phyloP scores from a whole-genome alignment of 2,888 invertebrate species.

The Cetonia aurata region DNA sequence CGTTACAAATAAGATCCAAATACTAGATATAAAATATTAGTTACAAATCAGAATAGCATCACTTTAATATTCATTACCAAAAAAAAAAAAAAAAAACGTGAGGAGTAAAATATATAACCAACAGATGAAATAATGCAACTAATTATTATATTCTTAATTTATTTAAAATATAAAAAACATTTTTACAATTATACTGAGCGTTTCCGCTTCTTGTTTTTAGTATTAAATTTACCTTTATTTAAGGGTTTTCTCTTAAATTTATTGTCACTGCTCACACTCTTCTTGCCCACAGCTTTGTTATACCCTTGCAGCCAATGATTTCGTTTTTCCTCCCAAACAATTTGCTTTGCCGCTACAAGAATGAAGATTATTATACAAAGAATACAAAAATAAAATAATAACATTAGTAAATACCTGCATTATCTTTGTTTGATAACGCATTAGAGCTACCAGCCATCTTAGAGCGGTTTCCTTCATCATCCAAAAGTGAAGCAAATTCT shows the following conservation, averaged over 20 bases:
- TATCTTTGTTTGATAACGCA: conserved; percentile 80
- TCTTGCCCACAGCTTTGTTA: conserved; percentile 62
- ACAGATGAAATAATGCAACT: background rate
- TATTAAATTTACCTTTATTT: conserved; percentile 37
- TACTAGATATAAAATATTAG: no score
- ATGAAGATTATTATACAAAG: conserved; percentile 44
- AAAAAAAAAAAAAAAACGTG: no score
- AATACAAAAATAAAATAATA: conserved; percentile 42
- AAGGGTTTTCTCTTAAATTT: conserved; percentile 27
- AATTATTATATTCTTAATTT: conserved; percentile 2
- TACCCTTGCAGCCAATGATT: conserved; percentile 74
- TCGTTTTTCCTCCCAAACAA: conserved; percentile 85
- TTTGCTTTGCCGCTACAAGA: conserved; percentile 73
- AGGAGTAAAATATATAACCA: no score
- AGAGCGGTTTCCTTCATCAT: conserved; percentile 80
- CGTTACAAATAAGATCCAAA: no score
- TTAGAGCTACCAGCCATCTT: conserved; percentile 74
- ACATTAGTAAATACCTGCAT: conserved; percentile 71
- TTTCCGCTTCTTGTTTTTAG: conserved; percentile 39
- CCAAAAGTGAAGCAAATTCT: conserved; percentile 89
- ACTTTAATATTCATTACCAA: no score
- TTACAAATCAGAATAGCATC: no score
- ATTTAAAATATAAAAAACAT: background rate
- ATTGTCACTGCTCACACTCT: conserved; percentile 22
- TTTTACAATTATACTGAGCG: background rate